Base-by-base conservation (phyloP, 2,113 vertebrate species). In the Lagopus muta region DNA sequence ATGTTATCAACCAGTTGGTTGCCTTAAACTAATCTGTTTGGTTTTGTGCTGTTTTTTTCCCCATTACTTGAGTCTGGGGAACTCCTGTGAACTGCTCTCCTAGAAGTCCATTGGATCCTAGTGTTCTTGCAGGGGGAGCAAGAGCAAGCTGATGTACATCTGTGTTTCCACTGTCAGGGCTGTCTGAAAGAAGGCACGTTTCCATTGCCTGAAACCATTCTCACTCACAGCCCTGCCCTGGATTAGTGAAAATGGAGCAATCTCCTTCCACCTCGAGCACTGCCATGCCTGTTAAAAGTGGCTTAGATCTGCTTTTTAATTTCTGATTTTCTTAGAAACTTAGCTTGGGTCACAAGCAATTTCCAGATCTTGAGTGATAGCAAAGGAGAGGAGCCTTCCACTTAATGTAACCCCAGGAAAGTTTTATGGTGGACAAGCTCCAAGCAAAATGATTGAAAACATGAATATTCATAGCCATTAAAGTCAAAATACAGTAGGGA, bases 291-390 rank as follows among this genome's bases (percentile, higher is more conserved):
- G 55, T 88, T 86, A 52, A 86, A 94, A 93, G 42, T 86, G 55
- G 69, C 78, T 93, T 89, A 91, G 42, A 57, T 66, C 75, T 94
- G 57, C 47, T 94, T 96, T 93, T 94, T 83, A 94, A 67, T 92
- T 96, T 32, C 38, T 88, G 55, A 91, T 91, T 96, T 93, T 69
- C 85, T 86, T 92, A 77, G 60, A 81, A 76, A 86, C 43, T 94
- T 86, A 89, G 79, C 81, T 73, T 91, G 78, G 55, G 89, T 93
- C 75, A 45, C 71, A 88, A 94, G 69, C 72, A 81, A 72, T 81
- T 92, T 81, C 65, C 40, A 91, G 18, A 91, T 69, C 65, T 91
- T 61, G 61, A 86, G 75, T 50, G 20, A 0, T 2, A 57, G 52
- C 0, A 0, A 78, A 86, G 13, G 78, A 0, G 0, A 32, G 27